Evolutionary conservation across 2,888 invertebrate species (phyloP).

Genomic region (Sinodicranocentrus sp.): DNA sequence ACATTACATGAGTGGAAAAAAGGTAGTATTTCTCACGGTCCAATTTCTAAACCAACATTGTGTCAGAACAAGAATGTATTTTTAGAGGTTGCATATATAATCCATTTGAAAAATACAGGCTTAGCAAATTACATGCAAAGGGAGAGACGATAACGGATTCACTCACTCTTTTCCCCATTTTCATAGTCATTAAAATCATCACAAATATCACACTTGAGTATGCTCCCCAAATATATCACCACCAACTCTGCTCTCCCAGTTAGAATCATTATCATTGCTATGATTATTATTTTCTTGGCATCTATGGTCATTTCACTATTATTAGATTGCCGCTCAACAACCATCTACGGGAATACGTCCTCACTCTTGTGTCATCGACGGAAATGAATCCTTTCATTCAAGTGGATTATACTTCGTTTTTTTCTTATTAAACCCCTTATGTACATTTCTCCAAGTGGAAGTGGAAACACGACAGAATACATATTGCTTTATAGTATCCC

Average conservation of each 20-base stretch:
- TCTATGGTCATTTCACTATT: constrained; percentile 26
- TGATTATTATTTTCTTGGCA: constrained; percentile 35
- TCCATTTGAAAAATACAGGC: neutral
- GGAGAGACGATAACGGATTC: neutral
- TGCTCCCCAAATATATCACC: constrained; percentile 4
- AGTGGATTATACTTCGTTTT: too few relatives aligned
- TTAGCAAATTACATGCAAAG: too few relatives aligned
- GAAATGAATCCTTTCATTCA: constrained; percentile 36
- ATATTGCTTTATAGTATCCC: neutral
- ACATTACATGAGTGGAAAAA: too few relatives aligned
- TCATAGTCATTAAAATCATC: constrained; percentile 38
- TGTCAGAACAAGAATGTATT: too few relatives aligned
- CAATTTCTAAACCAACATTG: too few relatives aligned
- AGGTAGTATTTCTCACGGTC: too few relatives aligned
- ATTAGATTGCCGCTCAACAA: neutral
- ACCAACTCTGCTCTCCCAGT: neutral
- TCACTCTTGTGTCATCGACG: neutral
- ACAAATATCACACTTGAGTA: constrained; percentile 30
- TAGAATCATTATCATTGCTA: constrained; percentile 22
- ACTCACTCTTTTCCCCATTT: constrained; percentile 19
- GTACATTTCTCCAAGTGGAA: neutral
- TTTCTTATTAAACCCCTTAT: neutral
- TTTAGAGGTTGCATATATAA: neutral
- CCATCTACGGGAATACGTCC: neutral
- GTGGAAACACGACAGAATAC: neutral